phyloP scores from a whole-genome alignment of 92 coral and sea anemone genomes.

The Zoanthus gigantus region DNA sequence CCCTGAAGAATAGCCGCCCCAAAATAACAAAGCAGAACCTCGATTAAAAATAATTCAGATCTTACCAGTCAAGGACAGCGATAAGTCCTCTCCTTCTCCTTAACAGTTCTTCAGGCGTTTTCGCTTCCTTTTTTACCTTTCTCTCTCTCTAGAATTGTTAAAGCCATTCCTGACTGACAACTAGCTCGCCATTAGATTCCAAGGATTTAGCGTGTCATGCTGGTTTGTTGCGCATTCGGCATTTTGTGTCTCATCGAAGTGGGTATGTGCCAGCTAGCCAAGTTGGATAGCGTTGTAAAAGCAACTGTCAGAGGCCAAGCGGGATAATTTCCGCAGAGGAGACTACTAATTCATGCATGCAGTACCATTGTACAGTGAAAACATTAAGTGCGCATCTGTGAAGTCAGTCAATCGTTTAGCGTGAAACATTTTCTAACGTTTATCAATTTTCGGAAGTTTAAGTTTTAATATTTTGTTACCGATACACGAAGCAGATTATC shows the following conservation, averaged over 20 bases:
- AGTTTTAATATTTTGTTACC: too few relatives aligned
- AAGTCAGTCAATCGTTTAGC: too few relatives aligned
- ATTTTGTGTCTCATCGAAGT: neutral
- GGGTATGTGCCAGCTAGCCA: neutral
- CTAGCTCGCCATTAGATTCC: neutral
- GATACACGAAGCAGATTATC: too few relatives aligned
- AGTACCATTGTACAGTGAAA: too few relatives aligned
- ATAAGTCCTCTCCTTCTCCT: neutral
- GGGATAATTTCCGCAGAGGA: too few relatives aligned
- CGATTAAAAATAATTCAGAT: neutral
- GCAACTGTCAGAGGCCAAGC: neutral
- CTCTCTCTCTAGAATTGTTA: neutral
- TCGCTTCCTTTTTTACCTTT: neutral
- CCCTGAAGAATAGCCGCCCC: too few relatives aligned
- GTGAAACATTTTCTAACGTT: too few relatives aligned
- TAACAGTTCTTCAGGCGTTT: neutral
- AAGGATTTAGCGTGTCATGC: neutral
- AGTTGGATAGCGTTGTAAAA: neutral
- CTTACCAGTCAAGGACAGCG: neutral
- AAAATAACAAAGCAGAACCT: neutral
- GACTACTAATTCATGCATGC: too few relatives aligned
- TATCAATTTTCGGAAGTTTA: too few relatives aligned
- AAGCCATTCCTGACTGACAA: neutral
- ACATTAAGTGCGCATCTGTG: too few relatives aligned
- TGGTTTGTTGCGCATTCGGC: conserved; percentile 1